Conservation (phyloP, 2,888 invertebrate genomes). For the Spisula solida region DNA sequence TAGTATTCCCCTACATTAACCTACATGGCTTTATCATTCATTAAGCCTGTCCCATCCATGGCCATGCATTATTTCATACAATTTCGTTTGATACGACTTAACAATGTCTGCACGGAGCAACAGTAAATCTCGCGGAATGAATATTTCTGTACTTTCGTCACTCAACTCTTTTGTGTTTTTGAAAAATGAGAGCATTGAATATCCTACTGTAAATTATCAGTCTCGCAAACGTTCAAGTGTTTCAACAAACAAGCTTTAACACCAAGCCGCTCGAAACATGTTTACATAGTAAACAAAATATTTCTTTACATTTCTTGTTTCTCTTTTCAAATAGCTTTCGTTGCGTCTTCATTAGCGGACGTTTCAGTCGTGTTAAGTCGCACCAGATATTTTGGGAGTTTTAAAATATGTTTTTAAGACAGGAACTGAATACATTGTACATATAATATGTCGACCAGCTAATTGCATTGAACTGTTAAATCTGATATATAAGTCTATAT, state of each 20-base stretch:
- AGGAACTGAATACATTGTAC: neutral
- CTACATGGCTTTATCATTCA: too few species aligned
- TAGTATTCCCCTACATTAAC: too few species aligned
- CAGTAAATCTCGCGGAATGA: slow-evolving; percentile 41
- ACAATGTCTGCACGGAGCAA: neutral
- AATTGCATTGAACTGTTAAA: neutral
- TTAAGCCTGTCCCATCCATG: too few species aligned
- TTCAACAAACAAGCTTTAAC: slow-evolving; percentile 61
- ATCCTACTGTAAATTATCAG: slow-evolving; percentile 52
- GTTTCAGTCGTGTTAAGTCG: neutral
- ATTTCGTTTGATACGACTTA: neutral
- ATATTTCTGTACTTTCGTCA: slow-evolving; percentile 22
- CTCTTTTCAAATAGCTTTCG: slow-evolving; percentile 17
- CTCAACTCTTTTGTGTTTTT: slow-evolving; percentile 43
- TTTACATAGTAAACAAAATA: slow-evolving; percentile 59
- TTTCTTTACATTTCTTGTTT: slow-evolving; percentile 39
- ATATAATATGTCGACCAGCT: neutral
- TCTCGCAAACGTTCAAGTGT: slow-evolving; percentile 47
- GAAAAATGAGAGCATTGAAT: slow-evolving; percentile 29
- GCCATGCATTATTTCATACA: too few species aligned
- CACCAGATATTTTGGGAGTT: neutral
- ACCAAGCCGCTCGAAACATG: slow-evolving; percentile 44
- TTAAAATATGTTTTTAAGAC: neutral
- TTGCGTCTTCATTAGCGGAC: slow-evolving; percentile 37
- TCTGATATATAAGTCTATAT: neutral